These are phyloP conservation scores for Ceriagrion tenellum DNA, from an alignment of 2,888 invertebrate genomes.

Conservation along the genomic window DNA sequence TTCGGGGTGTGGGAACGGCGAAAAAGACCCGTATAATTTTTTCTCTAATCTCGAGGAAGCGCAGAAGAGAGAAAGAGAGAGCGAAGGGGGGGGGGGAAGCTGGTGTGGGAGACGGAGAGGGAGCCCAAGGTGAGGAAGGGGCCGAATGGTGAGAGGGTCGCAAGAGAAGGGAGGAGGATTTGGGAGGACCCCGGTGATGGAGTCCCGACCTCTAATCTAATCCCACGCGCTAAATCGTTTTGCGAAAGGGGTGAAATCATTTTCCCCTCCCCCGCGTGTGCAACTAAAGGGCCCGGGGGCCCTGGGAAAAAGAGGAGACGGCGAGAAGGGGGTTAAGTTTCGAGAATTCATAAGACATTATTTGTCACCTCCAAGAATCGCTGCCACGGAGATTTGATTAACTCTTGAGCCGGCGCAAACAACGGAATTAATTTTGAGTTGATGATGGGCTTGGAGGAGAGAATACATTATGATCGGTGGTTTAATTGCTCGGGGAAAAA, in stretches of 20 bases:
- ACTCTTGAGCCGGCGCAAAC: conserved; percentile 42
- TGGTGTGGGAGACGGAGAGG: neutral
- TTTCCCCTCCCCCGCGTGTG: neutral
- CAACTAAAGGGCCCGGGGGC: neutral
- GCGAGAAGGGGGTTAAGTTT: neutral
- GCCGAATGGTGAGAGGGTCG: neutral
- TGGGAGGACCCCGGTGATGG: conserved; percentile 37
- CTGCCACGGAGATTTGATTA: conserved; percentile 55
- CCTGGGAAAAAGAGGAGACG: neutral
- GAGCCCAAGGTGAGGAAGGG: neutral
- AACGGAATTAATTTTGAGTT: conserved; percentile 54
- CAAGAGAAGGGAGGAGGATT: neutral
- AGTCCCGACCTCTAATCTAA: conserved; percentile 65
- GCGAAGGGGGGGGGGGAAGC: no score
- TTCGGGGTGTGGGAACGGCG: neutral
- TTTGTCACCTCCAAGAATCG: conserved; percentile 57
- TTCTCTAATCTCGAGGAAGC: neutral
- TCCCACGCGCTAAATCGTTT: conserved; percentile 55
- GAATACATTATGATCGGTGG: conserved; percentile 29
- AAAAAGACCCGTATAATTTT: conserved; percentile 17
- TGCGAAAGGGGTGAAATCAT: conserved; percentile 66
- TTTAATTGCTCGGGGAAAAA: conserved; percentile 6
- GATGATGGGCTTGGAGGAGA: conserved; percentile 28
- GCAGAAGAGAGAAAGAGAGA: neutral
- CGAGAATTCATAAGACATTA: conserved; percentile 49